A percentile compares a stretch with the other conserved stretches of the same genome.
phyloP scores from a whole-genome alignment of 2,797 vertebrate species.

The Thripadectes ignobilis region DNA sequence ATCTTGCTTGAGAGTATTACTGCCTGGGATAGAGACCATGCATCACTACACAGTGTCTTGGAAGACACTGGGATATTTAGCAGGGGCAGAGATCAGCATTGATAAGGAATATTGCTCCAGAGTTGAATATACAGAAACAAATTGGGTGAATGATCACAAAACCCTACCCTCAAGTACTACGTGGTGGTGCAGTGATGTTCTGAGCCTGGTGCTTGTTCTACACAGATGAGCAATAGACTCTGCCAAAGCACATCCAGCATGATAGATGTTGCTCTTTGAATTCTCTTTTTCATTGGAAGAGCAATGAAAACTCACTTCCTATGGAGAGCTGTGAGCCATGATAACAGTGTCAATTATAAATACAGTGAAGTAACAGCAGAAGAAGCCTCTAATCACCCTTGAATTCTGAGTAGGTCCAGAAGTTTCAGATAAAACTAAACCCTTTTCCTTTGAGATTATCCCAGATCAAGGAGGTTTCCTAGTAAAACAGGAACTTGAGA shows the following conservation, averaged over 20 bases:
- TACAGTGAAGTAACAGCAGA: not conserved
- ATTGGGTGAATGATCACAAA: not conserved
- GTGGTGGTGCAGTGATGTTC: not conserved
- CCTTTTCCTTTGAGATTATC: not conserved
- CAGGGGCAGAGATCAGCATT: not conserved
- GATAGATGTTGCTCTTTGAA: not conserved
- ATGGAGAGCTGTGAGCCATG: not conserved
- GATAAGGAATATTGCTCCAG: not conserved
- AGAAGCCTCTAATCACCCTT: not conserved
- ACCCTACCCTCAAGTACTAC: not conserved
- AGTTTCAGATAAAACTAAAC: not conserved
- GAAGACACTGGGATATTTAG: not conserved
- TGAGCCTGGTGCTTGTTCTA: not conserved
- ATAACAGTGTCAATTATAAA: not conserved
- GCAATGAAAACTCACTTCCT: not conserved
- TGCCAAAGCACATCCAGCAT: not conserved
- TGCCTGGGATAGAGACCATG: not conserved
- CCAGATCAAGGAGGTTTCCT: constrained; percentile 3
- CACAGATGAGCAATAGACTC: not conserved
- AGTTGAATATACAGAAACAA: not conserved
- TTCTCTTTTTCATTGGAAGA: not conserved
- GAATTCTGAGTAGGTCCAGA: not conserved
- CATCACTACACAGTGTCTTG: not conserved
- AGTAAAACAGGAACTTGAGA: not conserved
- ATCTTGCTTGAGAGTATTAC: not conserved